These are phyloP conservation scores for Drosophila repletoides DNA, from an alignment of 1,140 invertebrate species.

Conservation along the genomic window DNA sequence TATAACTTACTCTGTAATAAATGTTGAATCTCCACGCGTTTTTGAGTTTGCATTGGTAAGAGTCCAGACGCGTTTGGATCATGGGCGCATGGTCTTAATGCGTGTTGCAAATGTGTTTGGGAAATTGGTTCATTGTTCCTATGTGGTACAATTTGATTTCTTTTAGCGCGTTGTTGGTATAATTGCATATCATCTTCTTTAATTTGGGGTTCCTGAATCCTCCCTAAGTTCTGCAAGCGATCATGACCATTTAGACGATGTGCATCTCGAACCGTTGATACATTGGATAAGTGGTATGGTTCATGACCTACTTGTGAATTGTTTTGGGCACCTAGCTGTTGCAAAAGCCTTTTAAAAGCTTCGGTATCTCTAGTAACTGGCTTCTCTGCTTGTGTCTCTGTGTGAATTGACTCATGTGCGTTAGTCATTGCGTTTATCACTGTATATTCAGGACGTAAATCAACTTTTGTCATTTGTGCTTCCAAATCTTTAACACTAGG, in stretches of 20 bases:
- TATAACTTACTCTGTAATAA: conserved; percentile 49
- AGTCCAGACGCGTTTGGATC: conserved; percentile 21
- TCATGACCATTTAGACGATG: background rate
- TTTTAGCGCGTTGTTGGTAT: conserved; percentile 16
- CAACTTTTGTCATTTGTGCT: conserved; percentile 66
- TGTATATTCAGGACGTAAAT: conserved; percentile 38
- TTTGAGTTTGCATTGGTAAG: conserved; percentile 29
- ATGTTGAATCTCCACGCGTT: conserved; percentile 54
- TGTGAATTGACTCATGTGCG: conserved; percentile 1
- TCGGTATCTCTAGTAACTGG: conserved; percentile 53
- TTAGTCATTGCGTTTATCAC: background rate
- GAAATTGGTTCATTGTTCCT: conserved; percentile 1
- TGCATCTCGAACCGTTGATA: background rate
- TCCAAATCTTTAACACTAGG: conserved; percentile 68
- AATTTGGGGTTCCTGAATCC: background rate
- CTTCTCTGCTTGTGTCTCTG: conserved; percentile 34
- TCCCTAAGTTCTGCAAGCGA: background rate
- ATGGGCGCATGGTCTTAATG: background rate
- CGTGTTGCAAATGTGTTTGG: conserved; percentile 10
- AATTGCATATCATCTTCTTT: conserved; percentile 12
- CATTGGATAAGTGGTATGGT: conserved; percentile 12
- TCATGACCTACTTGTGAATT: conserved; percentile 9
- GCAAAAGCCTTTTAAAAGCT: conserved; percentile 59
- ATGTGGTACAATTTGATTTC: conserved; percentile 1
- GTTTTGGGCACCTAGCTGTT: conserved; percentile 51